Conservation (phyloP, 2,797 vertebrate genomes). For the Parauchenoglanis punctatus region DNA sequence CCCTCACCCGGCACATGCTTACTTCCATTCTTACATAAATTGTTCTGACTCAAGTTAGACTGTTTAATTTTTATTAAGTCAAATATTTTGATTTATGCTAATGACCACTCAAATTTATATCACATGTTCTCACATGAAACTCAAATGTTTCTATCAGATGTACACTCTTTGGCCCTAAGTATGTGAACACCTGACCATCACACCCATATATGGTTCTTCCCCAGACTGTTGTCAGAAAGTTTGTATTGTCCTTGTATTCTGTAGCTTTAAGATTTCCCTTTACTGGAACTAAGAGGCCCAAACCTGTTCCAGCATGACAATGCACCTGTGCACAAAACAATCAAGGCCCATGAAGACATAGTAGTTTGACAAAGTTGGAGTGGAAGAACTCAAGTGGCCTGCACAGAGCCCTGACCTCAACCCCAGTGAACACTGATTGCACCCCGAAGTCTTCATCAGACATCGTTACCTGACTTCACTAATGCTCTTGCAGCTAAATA, state of each 20-base stretch:
- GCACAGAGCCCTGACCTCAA: neutral
- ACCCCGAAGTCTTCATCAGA: neutral
- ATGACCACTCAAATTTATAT: neutral
- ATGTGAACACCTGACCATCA: neutral
- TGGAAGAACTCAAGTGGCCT: neutral
- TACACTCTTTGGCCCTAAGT: neutral
- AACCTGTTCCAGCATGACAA: neutral
- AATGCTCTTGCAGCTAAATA: neutral
- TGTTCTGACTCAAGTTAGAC: neutral
- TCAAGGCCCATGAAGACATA: neutral
- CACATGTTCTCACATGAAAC: neutral
- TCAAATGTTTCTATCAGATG: neutral
- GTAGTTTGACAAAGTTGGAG: neutral
- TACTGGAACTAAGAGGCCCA: neutral
- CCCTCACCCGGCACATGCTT: neutral
- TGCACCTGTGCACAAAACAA: neutral
- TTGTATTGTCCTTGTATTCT: neutral
- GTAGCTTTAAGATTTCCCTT: neutral
- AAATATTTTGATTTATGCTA: neutral
- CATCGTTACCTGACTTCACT: neutral
- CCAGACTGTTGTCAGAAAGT: neutral
- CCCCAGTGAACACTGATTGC: neutral
- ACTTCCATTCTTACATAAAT: neutral
- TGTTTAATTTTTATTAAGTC: neutral
- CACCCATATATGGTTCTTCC: neutral